phyloP scores from a whole-genome alignment of 2,797 vertebrate genomes.

The Alectoris magna region DNA sequence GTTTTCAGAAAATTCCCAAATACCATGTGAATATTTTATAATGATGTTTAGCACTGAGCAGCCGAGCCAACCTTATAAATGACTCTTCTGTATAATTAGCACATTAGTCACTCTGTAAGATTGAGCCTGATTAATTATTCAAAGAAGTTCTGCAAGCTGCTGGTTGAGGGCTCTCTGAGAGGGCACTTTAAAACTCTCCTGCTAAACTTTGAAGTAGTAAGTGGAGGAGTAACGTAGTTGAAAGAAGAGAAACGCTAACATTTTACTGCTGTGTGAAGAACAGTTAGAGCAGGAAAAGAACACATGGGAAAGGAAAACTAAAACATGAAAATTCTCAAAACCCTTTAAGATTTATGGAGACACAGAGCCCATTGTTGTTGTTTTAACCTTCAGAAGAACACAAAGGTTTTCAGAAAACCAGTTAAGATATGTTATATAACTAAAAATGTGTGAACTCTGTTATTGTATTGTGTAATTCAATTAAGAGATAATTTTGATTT shows the following conservation, averaged over 20 bases:
- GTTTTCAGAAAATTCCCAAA: conserved; percentile 62
- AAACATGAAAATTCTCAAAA: neutral
- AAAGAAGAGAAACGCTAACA: neutral
- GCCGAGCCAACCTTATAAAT: conserved; percentile 76
- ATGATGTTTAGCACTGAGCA: conserved; percentile 74
- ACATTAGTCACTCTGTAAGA: conserved; percentile 81
- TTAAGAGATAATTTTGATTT: neutral
- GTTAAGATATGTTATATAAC: neutral
- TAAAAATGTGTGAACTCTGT: neutral
- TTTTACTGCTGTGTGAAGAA: neutral
- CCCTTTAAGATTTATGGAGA: neutral
- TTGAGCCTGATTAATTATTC: conserved; percentile 81
- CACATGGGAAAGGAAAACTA: neutral
- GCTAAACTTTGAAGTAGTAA: conserved; percentile 52
- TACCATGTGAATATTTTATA: conserved; percentile 79
- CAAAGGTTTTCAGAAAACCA: neutral
- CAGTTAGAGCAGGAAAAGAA: neutral
- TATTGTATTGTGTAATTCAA: neutral
- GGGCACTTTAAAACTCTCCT: conserved; percentile 41
- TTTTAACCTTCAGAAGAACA: neutral
- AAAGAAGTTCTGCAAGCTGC: conserved; percentile 67
- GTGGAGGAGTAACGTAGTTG: conserved; percentile 16
- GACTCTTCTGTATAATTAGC: conserved; percentile 80
- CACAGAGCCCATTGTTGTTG: neutral
- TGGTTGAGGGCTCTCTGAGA: conserved; percentile 44